These are phyloP conservation scores for Chelonus formosanus DNA, from an alignment of 2,888 invertebrate species.

Conservation along the genomic window DNA sequence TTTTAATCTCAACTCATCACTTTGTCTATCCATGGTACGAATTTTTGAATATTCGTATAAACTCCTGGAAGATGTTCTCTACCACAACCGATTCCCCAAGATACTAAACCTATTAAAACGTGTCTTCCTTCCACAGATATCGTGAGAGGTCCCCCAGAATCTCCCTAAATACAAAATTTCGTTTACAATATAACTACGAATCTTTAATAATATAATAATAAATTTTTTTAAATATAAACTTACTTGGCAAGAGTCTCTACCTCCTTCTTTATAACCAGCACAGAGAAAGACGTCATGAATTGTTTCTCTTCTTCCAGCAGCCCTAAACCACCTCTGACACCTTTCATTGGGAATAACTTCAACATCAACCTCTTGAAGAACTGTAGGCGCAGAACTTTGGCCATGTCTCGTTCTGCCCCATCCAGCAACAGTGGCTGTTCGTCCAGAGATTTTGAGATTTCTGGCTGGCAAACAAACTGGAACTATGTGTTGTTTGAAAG, in stretches of 20 bases:
- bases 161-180: slow-evolving; percentile 61
- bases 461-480: slow-evolving; percentile 89
- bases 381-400: slow-evolving; percentile 85
- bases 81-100: slow-evolving; percentile 93
- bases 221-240: not conserved
- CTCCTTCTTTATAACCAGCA: slow-evolving; percentile 91
- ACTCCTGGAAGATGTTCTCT: slow-evolving; percentile 90
- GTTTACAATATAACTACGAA: not conserved
- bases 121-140: slow-evolving; percentile 84
- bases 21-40: slow-evolving; percentile 91
- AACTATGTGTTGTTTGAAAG: slow-evolving; percentile 90
- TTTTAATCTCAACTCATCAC: slow-evolving; percentile 71
- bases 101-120: slow-evolving; percentile 87
- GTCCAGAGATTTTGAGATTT: slow-evolving; percentile 81
- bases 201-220: slow-evolving; percentile 6
- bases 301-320: slow-evolving; percentile 88
- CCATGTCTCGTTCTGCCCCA: slow-evolving; percentile 93
- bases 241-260: slow-evolving; percentile 71
- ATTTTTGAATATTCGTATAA: slow-evolving; percentile 91
- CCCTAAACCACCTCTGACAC: slow-evolving; percentile 92
- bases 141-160: slow-evolving; percentile 89
- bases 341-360: slow-evolving; percentile 89
- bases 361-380: slow-evolving; percentile 84
- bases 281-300: slow-evolving; percentile 93
- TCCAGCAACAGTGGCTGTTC: slow-evolving; percentile 90